Evolutionary conservation across 1,140 invertebrate genomes (phyloP).

Genomic region (Temnothorax curvispinosus): DNA sequence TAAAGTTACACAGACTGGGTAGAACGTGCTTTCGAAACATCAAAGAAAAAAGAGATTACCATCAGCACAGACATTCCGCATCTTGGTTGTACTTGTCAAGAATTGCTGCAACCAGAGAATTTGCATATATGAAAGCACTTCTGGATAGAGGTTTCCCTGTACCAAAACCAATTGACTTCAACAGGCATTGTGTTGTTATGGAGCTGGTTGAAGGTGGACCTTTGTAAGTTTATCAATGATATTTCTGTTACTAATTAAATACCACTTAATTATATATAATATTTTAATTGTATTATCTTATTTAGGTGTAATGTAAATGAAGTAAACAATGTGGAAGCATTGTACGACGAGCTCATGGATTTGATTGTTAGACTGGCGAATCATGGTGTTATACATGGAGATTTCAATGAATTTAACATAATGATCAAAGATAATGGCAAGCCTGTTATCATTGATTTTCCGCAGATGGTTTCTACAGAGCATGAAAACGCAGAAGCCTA

Average conservation of each 20-base stretch:
- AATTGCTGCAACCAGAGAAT: constrained; percentile 98
- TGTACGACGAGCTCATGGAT: constrained; percentile 98
- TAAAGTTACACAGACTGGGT: constrained; percentile 98
- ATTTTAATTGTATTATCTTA: constrained; percentile 20
- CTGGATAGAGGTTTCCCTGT: constrained; percentile 97
- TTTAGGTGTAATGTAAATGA: constrained; percentile 93
- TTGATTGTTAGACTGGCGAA: constrained; percentile 96
- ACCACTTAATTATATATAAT: not conserved
- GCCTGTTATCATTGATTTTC: constrained; percentile 98
- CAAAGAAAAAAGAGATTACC: constrained; percentile 98
- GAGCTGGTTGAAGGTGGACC: constrained; percentile 93
- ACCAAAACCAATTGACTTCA: constrained; percentile 97
- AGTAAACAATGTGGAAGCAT: constrained; percentile 90
- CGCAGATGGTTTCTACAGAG: constrained; percentile 98
- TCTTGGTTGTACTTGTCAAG: constrained; percentile 99
- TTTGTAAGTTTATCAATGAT: constrained; percentile 84
- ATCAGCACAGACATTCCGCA: constrained; percentile 94
- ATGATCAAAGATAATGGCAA: constrained; percentile 94
- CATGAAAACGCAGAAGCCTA: constrained; percentile 97
- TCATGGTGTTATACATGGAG: constrained; percentile 98
- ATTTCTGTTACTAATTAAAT: not conserved
- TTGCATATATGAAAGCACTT: constrained; percentile 98
- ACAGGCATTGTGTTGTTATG: constrained; percentile 99
- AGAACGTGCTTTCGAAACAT: constrained; percentile 98
- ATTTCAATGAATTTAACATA: constrained; percentile 99